Evolutionary conservation across 1,140 invertebrate species (phyloP).

Genomic region (Nebria ingens): DNA sequence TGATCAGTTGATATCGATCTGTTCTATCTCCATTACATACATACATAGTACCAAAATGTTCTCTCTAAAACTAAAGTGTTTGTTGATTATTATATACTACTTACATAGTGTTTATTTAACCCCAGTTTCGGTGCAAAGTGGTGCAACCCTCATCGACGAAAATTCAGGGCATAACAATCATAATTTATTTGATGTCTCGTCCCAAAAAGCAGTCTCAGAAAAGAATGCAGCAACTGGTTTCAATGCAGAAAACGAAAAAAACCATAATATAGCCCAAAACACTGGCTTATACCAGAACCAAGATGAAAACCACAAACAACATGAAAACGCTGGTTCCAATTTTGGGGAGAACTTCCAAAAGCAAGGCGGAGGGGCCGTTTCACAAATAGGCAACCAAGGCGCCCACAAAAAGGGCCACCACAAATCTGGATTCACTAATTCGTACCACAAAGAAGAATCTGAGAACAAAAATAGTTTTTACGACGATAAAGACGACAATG

Average conservation of each 20-base stretch:
- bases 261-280: constrained; percentile 21
- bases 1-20: not conserved
- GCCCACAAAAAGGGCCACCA: constrained; percentile 52
- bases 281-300: constrained; percentile 23
- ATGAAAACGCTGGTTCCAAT: constrained; percentile 22
- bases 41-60: not conserved
- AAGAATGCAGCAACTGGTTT: constrained; percentile 24
- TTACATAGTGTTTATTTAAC: not conserved
- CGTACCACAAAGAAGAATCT: constrained; percentile 54
- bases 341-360: constrained; percentile 25
- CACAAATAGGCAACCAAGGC: constrained; percentile 36
- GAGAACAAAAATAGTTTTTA: constrained; percentile 53
- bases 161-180: not conserved
- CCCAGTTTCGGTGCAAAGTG: not conserved
- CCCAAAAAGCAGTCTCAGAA: constrained; percentile 16
- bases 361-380: constrained; percentile 18
- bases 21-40: no score
- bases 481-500: constrained; percentile 49
- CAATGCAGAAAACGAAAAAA: constrained; percentile 24
- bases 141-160: not conserved
- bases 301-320: constrained; percentile 20
- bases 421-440: constrained; percentile 50
- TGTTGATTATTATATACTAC: not conserved
- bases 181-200: not conserved
- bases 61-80: not conserved